Conservation (phyloP, 1,140 invertebrate genomes). For the Ylistrum balloti region DNA sequence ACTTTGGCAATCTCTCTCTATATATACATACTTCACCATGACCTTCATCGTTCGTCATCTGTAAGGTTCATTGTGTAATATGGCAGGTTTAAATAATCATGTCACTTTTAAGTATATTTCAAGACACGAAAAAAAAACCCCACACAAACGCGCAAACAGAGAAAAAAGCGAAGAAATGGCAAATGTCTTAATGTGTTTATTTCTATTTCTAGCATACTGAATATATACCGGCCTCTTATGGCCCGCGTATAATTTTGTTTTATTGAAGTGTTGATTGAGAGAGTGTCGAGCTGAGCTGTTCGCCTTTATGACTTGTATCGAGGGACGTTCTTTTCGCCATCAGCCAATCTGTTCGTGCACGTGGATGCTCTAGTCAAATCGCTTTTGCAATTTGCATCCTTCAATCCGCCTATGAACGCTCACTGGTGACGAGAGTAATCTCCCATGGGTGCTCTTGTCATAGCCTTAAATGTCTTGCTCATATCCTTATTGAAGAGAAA, state of each 20-base stretch:
- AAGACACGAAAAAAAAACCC: too few species aligned
- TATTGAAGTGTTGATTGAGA: conserved; percentile 29
- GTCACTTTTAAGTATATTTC: too few species aligned
- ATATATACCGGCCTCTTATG: not conserved
- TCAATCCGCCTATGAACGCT: not conserved
- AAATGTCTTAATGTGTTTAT: too few species aligned
- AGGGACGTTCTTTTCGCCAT: not conserved
- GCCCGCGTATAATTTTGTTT: not conserved
- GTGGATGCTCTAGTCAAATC: not conserved
- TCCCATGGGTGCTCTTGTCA: not conserved
- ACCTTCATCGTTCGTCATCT: too few species aligned
- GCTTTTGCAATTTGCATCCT: conserved; percentile 25
- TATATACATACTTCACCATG: too few species aligned
- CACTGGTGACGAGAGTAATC: not conserved
- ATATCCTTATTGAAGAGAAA: not conserved
- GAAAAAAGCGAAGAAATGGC: too few species aligned
- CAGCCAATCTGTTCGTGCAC: conserved; percentile 1
- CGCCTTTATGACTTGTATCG: not conserved
- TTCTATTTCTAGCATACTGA: too few species aligned
- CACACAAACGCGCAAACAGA: too few species aligned
- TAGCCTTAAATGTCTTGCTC: not conserved
- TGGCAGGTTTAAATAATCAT: too few species aligned
- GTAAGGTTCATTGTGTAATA: too few species aligned
- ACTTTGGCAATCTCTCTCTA: too few species aligned
- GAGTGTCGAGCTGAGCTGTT: not conserved